phyloP scores from a whole-genome alignment of 1,140 invertebrate species.

The Ips typographus region DNA sequence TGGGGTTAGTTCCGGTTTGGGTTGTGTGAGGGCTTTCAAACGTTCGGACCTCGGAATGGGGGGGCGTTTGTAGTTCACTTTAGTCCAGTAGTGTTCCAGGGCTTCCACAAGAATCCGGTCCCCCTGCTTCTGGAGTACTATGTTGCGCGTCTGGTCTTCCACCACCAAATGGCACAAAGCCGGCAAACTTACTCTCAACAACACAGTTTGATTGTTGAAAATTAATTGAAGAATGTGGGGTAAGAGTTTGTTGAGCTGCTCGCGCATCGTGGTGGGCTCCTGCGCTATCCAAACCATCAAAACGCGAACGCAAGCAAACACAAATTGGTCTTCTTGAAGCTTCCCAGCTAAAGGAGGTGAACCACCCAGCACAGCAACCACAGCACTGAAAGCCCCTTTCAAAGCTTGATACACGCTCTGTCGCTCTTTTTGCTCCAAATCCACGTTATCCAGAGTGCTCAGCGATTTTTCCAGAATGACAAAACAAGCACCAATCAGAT shows the following conservation, averaged over 20 bases:
- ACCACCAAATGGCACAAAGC: slow-evolving; percentile 88
- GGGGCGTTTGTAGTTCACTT: slow-evolving; percentile 82
- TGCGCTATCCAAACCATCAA: slow-evolving; percentile 86
- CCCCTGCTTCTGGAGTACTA: slow-evolving; percentile 76
- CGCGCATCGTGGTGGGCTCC: slow-evolving; percentile 85
- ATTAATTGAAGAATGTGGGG: slow-evolving; percentile 77
- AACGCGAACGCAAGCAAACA: slow-evolving; percentile 80
- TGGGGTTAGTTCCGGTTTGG: slow-evolving; percentile 71
- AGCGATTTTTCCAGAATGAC: slow-evolving; percentile 80
- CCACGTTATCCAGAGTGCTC: slow-evolving; percentile 72
- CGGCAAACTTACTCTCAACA: slow-evolving; percentile 79
- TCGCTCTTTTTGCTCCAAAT: slow-evolving; percentile 86
- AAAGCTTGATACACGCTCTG: slow-evolving; percentile 87
- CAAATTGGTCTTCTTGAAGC: slow-evolving; percentile 68
- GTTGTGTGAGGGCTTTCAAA: slow-evolving; percentile 69
- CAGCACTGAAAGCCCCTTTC: slow-evolving; percentile 84
- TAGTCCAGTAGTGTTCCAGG: slow-evolving; percentile 80
- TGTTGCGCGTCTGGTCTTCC: slow-evolving; percentile 81
- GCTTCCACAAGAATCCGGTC: slow-evolving; percentile 79
- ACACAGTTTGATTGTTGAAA: slow-evolving; percentile 72
- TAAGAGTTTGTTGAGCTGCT: slow-evolving; percentile 75
- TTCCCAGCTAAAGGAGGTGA: slow-evolving; percentile 71
- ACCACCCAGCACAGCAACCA: slow-evolving; percentile 72
- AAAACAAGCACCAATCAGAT: slow-evolving; percentile 81
- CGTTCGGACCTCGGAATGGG: slow-evolving; percentile 75